These are phyloP conservation scores for Labroides dimidiatus DNA, from an alignment of 2,797 vertebrate species.

Conservation along the genomic window DNA sequence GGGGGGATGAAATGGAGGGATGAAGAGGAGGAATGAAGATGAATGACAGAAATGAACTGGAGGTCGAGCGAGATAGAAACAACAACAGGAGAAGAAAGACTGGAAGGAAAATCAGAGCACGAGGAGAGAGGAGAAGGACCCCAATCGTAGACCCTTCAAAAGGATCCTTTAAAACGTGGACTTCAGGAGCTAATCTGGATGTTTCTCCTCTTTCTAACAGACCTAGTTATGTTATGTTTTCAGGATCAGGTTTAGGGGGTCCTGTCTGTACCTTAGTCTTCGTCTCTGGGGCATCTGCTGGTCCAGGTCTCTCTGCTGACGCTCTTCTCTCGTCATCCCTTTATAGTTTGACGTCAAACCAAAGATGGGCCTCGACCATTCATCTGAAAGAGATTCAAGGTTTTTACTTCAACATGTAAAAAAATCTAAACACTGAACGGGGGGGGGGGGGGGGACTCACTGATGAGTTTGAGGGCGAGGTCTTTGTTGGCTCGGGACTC, in stretches of 20 bases:
- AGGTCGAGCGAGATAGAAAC: neutral
- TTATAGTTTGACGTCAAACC: conserved; percentile 98
- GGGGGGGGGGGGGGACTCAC: conserved; percentile 69
- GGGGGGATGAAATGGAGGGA: conserved; percentile 49
- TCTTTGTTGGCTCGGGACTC: conserved; percentile 96
- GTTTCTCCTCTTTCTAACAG: no score
- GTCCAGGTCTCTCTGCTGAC: conserved; percentile 96
- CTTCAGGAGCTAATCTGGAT: no score
- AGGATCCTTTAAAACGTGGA: no score
- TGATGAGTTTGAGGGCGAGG: conserved; percentile 97
- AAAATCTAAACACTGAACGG: no score
- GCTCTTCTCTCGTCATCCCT: conserved; percentile 97
- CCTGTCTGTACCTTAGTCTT: conserved; percentile 85
- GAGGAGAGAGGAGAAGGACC: no score
- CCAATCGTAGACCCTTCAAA: no score
- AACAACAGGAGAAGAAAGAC: neutral
- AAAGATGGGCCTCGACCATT: conserved; percentile 98
- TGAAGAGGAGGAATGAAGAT: neutral
- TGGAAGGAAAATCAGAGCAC: no score
- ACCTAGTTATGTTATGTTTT: no score
- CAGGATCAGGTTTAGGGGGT: no score
- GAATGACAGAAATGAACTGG: conserved; percentile 13
- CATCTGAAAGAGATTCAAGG: conserved; percentile 80
- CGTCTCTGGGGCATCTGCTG: conserved; percentile 95
- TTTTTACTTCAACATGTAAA: no score